Conservation (phyloP, 2,797 vertebrate genomes). For the Emys orbicularis region DNA sequence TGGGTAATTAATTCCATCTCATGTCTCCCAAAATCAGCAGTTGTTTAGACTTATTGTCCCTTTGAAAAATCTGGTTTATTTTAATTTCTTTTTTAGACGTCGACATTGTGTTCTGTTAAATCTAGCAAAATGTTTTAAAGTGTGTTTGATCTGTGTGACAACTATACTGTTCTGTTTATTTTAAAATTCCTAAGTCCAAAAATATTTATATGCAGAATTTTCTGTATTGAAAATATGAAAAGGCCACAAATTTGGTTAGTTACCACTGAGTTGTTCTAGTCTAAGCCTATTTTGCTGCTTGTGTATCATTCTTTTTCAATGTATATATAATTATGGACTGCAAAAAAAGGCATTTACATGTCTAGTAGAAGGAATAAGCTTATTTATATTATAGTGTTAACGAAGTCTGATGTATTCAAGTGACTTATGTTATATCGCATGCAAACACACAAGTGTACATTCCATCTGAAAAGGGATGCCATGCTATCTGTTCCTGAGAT, state of each 20-base stretch:
- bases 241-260: constrained; percentile 69
- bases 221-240: constrained; percentile 73
- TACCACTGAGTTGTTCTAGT: constrained; percentile 83
- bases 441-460: constrained; percentile 70
- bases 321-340: constrained; percentile 82
- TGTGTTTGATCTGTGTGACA: constrained; percentile 69
- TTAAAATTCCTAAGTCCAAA: constrained; percentile 71
- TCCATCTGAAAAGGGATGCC: constrained; percentile 61
- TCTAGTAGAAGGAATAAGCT: constrained; percentile 83
- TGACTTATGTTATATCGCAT: constrained; percentile 64
- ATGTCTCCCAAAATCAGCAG: constrained; percentile 44
- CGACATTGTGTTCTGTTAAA: constrained; percentile 54
- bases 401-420: constrained; percentile 70
- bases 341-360: constrained; percentile 75
- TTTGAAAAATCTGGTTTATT: constrained; percentile 55
- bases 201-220: constrained; percentile 77
- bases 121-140: constrained; percentile 59
- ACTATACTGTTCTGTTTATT: constrained; percentile 70
- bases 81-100: constrained; percentile 52
- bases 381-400: constrained; percentile 80
- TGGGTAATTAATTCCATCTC: constrained; percentile 41
- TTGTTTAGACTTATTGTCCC: constrained; percentile 47
- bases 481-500: constrained; percentile 29
- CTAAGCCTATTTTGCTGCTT: constrained; percentile 76
- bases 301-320: constrained; percentile 76